Percentiles rank a stretch among this genome's conserved stretches.
These are phyloP conservation scores for Cephalopholis sonnerati DNA, from an alignment of 2,113 vertebrate species.

Conservation along the genomic window DNA sequence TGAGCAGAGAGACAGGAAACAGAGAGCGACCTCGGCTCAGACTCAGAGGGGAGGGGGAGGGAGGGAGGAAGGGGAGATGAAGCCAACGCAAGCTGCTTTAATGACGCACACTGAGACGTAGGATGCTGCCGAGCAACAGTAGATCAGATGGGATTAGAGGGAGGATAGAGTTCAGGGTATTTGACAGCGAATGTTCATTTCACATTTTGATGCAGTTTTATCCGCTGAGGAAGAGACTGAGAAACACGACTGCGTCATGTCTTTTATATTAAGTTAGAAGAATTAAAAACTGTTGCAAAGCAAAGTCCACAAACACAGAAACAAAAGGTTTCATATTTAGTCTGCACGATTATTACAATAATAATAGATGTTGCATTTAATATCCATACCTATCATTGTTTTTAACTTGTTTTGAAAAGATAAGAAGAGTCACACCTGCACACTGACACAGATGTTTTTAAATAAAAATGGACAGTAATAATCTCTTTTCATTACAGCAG, in stretches of 20 bases:
- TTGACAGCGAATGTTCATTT: slow-evolving; percentile 10
- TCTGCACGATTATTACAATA: not conserved
- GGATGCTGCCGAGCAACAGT: slow-evolving; percentile 50
- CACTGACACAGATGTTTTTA: not conserved
- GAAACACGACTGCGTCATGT: not conserved
- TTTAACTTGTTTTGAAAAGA: slow-evolving; percentile 1
- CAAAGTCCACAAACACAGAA: not conserved
- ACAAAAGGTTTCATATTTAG: not conserved
- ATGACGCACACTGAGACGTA: slow-evolving; percentile 67
- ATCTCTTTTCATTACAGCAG: not conserved
- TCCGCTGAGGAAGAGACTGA: not conserved
- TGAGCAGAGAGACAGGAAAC: slow-evolving; percentile 42
- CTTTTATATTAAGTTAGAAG: not conserved
- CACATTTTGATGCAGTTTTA: not conserved
- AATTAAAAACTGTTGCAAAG: not conserved
- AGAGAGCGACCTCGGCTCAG: not conserved
- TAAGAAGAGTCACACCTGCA: not conserved
- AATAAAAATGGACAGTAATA: too few species aligned
- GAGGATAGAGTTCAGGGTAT: slow-evolving; percentile 47
- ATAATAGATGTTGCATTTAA: not conserved
- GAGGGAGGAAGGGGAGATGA: not conserved
- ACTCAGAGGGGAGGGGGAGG: not conserved
- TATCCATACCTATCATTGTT: not conserved
- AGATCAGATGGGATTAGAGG: slow-evolving; percentile 59
- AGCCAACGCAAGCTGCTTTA: slow-evolving; percentile 62